phyloP scores from a whole-genome alignment of 2,888 invertebrate genomes.

The Bombylius major region DNA sequence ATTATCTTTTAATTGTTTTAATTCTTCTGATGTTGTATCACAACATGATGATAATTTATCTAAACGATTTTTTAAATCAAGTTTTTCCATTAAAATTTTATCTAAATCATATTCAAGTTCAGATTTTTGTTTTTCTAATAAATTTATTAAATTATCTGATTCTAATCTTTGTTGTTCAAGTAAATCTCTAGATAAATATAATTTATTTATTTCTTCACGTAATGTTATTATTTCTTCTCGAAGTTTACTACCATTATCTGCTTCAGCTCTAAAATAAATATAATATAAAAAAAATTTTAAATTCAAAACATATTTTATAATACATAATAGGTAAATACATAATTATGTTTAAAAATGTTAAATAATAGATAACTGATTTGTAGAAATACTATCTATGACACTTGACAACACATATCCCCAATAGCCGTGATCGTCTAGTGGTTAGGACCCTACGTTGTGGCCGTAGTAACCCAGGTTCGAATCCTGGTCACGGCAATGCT shows the following conservation, averaged over 20 bases:
- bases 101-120: constrained; percentile 70
- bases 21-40: constrained; percentile 57
- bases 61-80: constrained; percentile 60
- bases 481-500: constrained; percentile 41
- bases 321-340: no score
- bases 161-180: constrained; percentile 83
- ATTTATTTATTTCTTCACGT: constrained; percentile 72
- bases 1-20: constrained; percentile 58
- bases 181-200: constrained; percentile 67
- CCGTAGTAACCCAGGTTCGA: constrained; percentile 50
- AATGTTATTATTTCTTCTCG: constrained; percentile 74
- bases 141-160: constrained; percentile 56
- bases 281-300: not conserved
- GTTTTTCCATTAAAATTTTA: constrained; percentile 55
- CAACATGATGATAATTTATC: constrained; percentile 58
- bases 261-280: constrained; percentile 51
- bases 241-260: constrained; percentile 69
- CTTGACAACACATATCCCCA: not conserved
- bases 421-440: constrained; percentile 22
- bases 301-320: no score
- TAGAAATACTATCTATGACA: no score
- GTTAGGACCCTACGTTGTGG: constrained; percentile 47
- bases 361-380: no score
- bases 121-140: constrained; percentile 67
- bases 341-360: no score